phyloP scores from a whole-genome alignment of 1,140 invertebrate species.

The Stegodyphus mimosarum region DNA sequence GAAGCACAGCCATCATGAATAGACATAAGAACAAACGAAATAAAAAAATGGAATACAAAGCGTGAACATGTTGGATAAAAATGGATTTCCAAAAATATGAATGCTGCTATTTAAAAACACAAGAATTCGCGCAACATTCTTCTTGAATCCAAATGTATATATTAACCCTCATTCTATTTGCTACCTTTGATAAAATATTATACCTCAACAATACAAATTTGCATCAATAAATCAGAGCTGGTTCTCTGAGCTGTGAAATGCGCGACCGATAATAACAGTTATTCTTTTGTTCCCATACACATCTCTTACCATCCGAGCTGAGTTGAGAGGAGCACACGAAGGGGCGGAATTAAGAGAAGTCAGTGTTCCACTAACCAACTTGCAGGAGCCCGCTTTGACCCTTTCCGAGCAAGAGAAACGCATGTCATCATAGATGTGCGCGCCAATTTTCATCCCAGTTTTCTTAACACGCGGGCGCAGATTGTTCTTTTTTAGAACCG shows the following conservation, averaged over 20 bases:
- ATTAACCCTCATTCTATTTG: too few species aligned
- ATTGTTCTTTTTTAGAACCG: slow-evolving; percentile 22
- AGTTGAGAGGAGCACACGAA: background rate
- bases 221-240: too few species aligned
- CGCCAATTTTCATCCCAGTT: slow-evolving; percentile 23
- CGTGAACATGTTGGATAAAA: too few species aligned
- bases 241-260: background rate
- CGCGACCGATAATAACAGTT: background rate
- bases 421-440: background rate
- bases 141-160: too few species aligned
- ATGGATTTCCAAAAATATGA: too few species aligned
- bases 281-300: slow-evolving; percentile 21
- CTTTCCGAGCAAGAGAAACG: background rate
- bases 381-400: slow-evolving; percentile 19
- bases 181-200: too few species aligned
- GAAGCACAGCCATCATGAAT: too few species aligned
- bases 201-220: too few species aligned
- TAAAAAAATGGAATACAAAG: too few species aligned
- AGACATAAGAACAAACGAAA: too few species aligned
- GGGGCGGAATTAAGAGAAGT: background rate
- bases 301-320: slow-evolving; percentile 3
- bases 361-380: slow-evolving; percentile 44
- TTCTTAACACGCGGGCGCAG: background rate
- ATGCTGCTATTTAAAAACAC: too few species aligned
- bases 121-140: too few species aligned